Evolutionary conservation across 2,797 vertebrate species (phyloP).

Genomic region (Austrolebias charrua): DNA sequence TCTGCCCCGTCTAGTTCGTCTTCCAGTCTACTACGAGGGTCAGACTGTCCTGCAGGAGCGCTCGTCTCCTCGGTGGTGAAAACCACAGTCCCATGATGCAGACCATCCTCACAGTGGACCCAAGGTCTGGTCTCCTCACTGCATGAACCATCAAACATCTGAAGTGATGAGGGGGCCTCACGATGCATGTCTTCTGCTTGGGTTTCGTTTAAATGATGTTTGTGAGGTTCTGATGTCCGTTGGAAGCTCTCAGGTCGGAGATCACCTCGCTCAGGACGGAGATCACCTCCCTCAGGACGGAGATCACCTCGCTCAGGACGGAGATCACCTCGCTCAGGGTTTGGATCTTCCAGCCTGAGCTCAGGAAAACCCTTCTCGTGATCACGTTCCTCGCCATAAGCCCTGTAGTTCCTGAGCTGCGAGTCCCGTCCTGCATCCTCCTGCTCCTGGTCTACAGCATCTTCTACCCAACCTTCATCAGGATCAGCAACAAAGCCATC

Average conservation of each 20-base stretch:
- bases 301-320: neutral
- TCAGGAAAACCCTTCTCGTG: neutral
- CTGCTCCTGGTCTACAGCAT: slow-evolving; percentile 1
- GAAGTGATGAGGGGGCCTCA: neutral
- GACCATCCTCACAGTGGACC: slow-evolving; percentile 19
- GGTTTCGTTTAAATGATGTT: slow-evolving; percentile 13
- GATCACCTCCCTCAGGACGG: neutral
- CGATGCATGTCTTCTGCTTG: slow-evolving; percentile 20
- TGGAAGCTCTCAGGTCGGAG: too few relatives aligned
- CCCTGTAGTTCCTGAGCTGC: neutral
- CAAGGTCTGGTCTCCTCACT: slow-evolving; percentile 38
- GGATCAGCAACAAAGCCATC: neutral
- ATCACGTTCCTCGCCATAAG: neutral
- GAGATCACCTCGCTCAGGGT: neutral
- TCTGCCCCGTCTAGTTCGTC: neutral
- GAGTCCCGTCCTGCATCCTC: neutral
- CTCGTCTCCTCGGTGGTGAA: slow-evolving; percentile 9
- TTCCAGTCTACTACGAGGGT: slow-evolving; percentile 9
- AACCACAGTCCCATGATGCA: slow-evolving; percentile 45
- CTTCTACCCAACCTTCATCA: neutral
- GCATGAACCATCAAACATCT: slow-evolving; percentile 19
- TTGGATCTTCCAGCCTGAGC: neutral
- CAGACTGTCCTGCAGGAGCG: slow-evolving; percentile 26
- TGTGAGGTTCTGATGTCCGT: neutral
- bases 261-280: too few relatives aligned